Percentiles rank a stretch among this genome's conserved stretches.
These are phyloP conservation scores for Biston stratarius DNA, from an alignment of 2,888 invertebrate species.

Conservation along the genomic window DNA sequence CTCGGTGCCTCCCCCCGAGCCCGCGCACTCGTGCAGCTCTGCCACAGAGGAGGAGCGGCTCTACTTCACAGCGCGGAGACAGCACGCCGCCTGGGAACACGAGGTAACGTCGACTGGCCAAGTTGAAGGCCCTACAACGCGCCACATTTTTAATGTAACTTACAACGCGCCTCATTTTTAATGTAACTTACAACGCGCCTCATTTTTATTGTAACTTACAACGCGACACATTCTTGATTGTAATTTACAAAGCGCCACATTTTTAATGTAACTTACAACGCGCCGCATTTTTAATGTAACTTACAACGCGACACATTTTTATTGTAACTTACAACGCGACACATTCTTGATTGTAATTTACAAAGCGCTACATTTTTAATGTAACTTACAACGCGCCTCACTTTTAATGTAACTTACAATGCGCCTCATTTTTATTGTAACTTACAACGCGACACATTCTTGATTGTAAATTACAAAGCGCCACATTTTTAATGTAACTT, in stretches of 20 bases:
- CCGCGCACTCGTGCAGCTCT: slow-evolving; percentile 8
- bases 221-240: no score
- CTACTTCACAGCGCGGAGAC: slow-evolving; percentile 78
- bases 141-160: not conserved
- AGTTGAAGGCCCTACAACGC: not conserved
- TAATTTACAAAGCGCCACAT: not conserved
- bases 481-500: not conserved
- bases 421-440: no score
- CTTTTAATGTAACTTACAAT: not conserved
- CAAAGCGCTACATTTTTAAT: no score
- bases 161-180: no score
- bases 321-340: not conserved
- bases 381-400: not conserved
- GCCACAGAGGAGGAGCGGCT: slow-evolving; percentile 48
- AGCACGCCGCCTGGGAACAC: slow-evolving; percentile 82
- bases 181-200: not conserved
- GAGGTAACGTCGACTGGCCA: slow-evolving; percentile 49
- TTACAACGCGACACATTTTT: not conserved
- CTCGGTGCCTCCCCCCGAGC: not conserved
- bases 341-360: no score
- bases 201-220: not conserved
- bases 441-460: no score
- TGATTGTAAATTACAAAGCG: no score
- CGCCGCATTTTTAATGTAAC: not conserved
- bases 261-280: not conserved